Base-by-base conservation (phyloP, 2,113 vertebrate species). In the Phyllostomus hastatus region DNA sequence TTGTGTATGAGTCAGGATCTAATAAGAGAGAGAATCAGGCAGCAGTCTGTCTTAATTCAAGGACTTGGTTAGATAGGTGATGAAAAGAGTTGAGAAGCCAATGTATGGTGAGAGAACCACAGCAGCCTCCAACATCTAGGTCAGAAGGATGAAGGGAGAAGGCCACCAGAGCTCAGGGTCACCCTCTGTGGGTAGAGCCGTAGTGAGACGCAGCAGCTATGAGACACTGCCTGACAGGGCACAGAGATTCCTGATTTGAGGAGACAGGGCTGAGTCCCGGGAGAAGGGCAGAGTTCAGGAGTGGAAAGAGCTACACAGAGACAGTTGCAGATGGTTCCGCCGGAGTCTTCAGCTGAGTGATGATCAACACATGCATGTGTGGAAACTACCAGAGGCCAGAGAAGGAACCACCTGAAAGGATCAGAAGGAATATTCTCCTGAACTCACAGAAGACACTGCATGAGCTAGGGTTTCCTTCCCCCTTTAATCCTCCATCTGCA, bases 51-150 rank as follows among this genome's bases (percentile, higher is more conserved):
- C 64, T 48, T 84, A 83, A 93, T 26, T 50, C 24, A 66, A 72
- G 41, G 57, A 33, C 22, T 57, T 69, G n/a, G n/a, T 26, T 35
- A 72, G 43, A 22, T 1, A 26, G 9, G 28, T 2, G 7, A 22
- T 0, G 2, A 46, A 79, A 67, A 73, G 4, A 41, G n/a, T n/a
- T 15, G 48, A 83, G 38, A 84, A 52, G 64, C 24, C 28, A 26
- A 20, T 48, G 61, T 12, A 24, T 7, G 14, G 5, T n/a, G 28
- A 24, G 59, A 61, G 41, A 48, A n/a, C 43, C 1, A 0, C 38
- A 20, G 33, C 19, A 69, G 54, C 41, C 54, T 59, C 59, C 5
- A 2, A 48, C 41, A 19, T 38, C 81, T 14, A 7, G 4, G n/a
- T 14, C 17, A 19, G 61, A 22, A 93, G 84, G 12, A 17, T 4